These are phyloP conservation scores for Cylloceria caligata DNA, from an alignment of 2,888 invertebrate species.

Conservation along the genomic window DNA sequence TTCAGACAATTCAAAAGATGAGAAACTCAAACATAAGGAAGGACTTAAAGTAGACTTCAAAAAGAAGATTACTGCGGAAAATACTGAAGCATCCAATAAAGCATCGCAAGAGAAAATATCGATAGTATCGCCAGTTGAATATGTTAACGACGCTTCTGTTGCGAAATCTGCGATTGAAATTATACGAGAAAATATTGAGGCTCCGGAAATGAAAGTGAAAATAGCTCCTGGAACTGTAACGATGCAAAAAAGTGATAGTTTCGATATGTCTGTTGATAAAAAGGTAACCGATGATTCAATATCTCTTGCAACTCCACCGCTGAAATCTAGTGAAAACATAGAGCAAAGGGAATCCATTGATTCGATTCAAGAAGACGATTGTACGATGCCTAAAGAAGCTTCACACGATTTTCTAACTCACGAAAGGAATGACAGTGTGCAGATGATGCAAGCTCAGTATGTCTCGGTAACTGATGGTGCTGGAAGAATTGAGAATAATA, in stretches of 20 bases:
- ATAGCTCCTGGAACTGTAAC: slow-evolving; percentile 23
- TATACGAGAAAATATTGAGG: slow-evolving; percentile 31
- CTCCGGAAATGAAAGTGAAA: slow-evolving; percentile 1
- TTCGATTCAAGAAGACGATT: neutral
- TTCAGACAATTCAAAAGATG: slow-evolving; percentile 32
- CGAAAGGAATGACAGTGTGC: slow-evolving; percentile 48
- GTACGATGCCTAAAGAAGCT: slow-evolving; percentile 28
- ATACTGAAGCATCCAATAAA: slow-evolving; percentile 10
- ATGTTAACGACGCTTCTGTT: slow-evolving; percentile 8
- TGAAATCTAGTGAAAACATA: slow-evolving; percentile 6
- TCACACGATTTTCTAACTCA: slow-evolving; percentile 38
- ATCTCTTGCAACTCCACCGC: neutral
- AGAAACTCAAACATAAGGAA: neutral
- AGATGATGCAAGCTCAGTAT: slow-evolving; percentile 27
- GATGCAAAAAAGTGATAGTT: neutral
- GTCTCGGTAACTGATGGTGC: slow-evolving; percentile 18
- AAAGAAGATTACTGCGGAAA: neutral
- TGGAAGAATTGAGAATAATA: slow-evolving; percentile 27
- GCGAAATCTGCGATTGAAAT: slow-evolving; percentile 21
- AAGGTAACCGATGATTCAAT: neutral
- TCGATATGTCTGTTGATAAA: neutral
- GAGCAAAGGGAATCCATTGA: slow-evolving; percentile 9
- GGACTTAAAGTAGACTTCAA: neutral
- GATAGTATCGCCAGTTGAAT: slow-evolving; percentile 1
- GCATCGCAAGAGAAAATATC: slow-evolving; percentile 19